Conservation (phyloP, 2,797 vertebrate genomes). For the Aeoliscus strigatus region DNA sequence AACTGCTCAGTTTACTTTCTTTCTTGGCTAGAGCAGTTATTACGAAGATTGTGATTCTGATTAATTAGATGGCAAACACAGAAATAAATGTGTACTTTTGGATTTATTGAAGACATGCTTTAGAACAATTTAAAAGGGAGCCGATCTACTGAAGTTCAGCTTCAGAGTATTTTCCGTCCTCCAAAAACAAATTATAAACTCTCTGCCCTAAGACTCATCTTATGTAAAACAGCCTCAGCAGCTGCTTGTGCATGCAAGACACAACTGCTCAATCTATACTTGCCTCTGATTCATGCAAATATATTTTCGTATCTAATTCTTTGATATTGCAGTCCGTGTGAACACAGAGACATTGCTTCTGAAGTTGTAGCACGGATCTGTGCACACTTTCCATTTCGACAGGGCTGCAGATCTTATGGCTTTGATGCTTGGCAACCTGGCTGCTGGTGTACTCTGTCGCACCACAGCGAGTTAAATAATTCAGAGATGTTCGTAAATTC, state of each 20-base stretch:
- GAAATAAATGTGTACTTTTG: slow-evolving; percentile 11
- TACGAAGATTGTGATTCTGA: no score
- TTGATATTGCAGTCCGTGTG: neutral
- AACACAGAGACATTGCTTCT: slow-evolving; percentile 7
- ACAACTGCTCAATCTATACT: slow-evolving; percentile 15
- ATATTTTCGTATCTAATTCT: slow-evolving; percentile 8
- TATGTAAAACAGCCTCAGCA: slow-evolving; percentile 34
- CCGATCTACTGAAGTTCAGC: slow-evolving; percentile 1
- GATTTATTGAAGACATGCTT: slow-evolving; percentile 6
- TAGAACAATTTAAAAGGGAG: slow-evolving; percentile 6
- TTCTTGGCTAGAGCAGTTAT: no score
- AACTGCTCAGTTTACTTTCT: no score
- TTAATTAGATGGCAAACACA: slow-evolving; percentile 18
- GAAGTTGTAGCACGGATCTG: slow-evolving; percentile 7
- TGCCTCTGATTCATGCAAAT: slow-evolving; percentile 32
- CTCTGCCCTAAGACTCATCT: slow-evolving; percentile 11
- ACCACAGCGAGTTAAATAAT: slow-evolving; percentile 63
- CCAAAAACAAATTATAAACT: slow-evolving; percentile 13
- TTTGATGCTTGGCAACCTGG: slow-evolving; percentile 53
- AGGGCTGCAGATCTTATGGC: slow-evolving; percentile 23
- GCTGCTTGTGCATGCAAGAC: slow-evolving; percentile 27
- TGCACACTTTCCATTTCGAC: slow-evolving; percentile 10
- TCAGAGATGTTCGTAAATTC: slow-evolving; percentile 65
- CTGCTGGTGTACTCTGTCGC: slow-evolving; percentile 9
- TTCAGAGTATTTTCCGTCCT: slow-evolving; percentile 8